phyloP scores from a whole-genome alignment of 2,888 invertebrate species.

The Perizoma affinitatum region DNA sequence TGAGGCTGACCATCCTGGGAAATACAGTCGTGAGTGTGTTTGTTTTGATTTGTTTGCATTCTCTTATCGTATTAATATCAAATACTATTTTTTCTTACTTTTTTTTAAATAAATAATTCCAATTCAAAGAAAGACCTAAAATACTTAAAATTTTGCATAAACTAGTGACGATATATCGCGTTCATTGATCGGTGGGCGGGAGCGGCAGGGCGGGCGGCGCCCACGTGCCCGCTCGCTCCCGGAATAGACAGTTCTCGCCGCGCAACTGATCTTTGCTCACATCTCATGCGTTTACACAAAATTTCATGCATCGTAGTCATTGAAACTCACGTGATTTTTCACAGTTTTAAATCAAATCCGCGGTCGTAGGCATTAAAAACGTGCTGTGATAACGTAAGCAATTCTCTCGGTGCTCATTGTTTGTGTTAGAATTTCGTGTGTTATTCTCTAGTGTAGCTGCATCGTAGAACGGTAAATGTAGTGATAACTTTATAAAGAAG shows the following conservation, averaged over 20 bases:
- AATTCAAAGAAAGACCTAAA: background rate
- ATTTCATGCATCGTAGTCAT: conserved; percentile 39
- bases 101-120: too few species aligned
- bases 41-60: too few species aligned
- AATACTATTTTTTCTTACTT: too few species aligned
- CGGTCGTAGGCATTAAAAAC: conserved; percentile 4
- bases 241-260: conserved; percentile 80
- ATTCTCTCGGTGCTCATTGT: conserved; percentile 14
- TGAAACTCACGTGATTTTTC: conserved; percentile 32
- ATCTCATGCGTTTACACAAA: conserved; percentile 43
- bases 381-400: conserved; percentile 19
- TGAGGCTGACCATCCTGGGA: too few species aligned
- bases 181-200: conserved; percentile 76
- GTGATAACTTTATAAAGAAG: background rate
- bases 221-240: conserved; percentile 77
- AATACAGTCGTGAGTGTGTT: too few species aligned
- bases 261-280: conserved; percentile 61
- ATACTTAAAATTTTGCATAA: conserved; percentile 6
- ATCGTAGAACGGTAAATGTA: background rate
- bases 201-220: conserved; percentile 61
- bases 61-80: too few species aligned
- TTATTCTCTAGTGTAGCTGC: background rate
- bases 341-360: conserved; percentile 11
- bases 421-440: background rate
- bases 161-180: conserved; percentile 59